phyloP scores from a whole-genome alignment of 2,888 invertebrate genomes.

The Drosophila lutescens region DNA sequence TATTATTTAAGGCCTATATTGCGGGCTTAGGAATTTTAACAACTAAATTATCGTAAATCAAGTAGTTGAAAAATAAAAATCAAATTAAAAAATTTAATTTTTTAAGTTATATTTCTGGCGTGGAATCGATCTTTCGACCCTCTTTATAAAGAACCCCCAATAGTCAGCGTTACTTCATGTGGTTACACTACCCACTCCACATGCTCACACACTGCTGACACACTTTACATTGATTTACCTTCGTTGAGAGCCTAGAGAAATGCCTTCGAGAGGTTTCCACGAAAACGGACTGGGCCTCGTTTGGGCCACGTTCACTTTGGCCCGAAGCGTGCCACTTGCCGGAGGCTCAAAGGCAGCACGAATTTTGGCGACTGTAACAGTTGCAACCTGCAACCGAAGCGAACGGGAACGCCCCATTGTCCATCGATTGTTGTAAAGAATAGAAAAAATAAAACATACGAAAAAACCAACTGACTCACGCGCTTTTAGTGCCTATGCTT shows the following conservation, averaged over 20 bases:
- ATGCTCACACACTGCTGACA: conserved; percentile 58
- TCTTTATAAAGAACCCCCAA: neutral
- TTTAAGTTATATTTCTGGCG: neutral
- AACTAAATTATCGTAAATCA: no score
- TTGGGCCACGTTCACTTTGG: conserved; percentile 37
- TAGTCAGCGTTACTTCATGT: neutral
- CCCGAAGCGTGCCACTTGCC: conserved; percentile 56
- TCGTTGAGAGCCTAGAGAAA: conserved; percentile 37
- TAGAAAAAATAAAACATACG: conserved; percentile 6
- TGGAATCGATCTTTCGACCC: neutral
- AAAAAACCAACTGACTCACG: conserved; percentile 45
- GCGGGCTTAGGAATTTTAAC: no score
- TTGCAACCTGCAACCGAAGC: conserved; percentile 36
- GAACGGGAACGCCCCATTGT: conserved; percentile 59
- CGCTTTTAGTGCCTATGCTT: conserved; percentile 29
- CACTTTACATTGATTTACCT: conserved; percentile 57
- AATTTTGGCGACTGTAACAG: conserved; percentile 57
- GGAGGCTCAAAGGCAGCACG: conserved; percentile 50
- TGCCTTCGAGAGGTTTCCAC: conserved; percentile 45
- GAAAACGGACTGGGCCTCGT: conserved; percentile 27
- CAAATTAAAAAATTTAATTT: neutral
- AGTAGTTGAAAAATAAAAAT: no score
- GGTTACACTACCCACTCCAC: conserved; percentile 2
- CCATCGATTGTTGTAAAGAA: conserved; percentile 37
- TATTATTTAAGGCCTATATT: no score